Percentiles rank a stretch among this genome's conserved stretches.
Conservation (phyloP, 2,113 vertebrate species). For the Oreochromis tanganicae region DNA sequence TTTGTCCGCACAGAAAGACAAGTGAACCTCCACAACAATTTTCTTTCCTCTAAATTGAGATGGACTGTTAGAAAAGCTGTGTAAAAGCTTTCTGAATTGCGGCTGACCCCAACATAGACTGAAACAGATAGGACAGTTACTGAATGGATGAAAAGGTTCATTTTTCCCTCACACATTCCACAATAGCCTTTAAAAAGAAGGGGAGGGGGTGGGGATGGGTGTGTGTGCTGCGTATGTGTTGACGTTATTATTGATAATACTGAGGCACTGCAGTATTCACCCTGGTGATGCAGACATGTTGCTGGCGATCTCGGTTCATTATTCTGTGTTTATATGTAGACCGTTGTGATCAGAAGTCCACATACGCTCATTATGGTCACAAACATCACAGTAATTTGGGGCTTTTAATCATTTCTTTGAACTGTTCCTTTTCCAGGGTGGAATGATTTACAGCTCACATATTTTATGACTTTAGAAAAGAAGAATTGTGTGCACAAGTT, state of each 20-base stretch:
- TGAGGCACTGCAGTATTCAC: not conserved
- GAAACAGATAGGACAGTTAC: not conserved
- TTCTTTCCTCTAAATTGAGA: constrained; percentile 28
- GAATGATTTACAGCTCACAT: not conserved
- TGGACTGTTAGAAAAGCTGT: not conserved
- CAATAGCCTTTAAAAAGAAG: constrained; percentile 9
- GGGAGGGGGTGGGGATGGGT: not conserved
- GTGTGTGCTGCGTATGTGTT: not conserved
- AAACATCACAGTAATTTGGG: not conserved
- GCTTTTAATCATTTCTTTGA: not conserved
- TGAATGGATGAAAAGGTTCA: constrained; percentile 29
- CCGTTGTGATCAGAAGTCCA: not conserved
- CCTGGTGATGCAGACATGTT: not conserved
- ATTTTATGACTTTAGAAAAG: not conserved
- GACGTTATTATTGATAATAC: constrained; percentile 4
- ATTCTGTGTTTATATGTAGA: not conserved
- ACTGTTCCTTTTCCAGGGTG: not conserved
- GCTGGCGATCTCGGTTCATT: not conserved
- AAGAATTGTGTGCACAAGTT: not conserved
- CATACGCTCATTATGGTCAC: not conserved
- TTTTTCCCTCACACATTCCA: constrained; percentile 16
- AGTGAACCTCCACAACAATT: constrained; percentile 20
- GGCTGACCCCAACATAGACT: not conserved
- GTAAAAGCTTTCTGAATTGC: constrained; percentile 40
- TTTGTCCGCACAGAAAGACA: constrained; percentile 10